These are phyloP conservation scores for Hirudo medicinalis DNA, from an alignment of 1,140 invertebrate genomes.

Conservation along the genomic window DNA sequence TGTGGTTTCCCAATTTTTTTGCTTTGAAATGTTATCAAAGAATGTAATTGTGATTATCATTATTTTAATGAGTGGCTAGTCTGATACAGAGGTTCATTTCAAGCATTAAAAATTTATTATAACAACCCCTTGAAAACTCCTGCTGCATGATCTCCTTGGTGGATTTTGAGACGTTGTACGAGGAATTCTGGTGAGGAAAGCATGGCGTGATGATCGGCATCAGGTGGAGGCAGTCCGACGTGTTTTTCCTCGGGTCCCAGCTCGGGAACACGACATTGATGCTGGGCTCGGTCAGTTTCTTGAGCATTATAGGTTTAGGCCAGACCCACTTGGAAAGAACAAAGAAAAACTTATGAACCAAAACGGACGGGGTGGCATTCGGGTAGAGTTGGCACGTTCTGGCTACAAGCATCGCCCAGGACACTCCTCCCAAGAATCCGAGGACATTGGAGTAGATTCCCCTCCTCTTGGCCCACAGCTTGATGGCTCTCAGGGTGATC, in stretches of 20 bases:
- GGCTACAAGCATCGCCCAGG: conserved; percentile 98
- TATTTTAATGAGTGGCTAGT: too few relatives aligned
- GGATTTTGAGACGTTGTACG: conserved; percentile 90
- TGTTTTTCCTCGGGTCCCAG: conserved; percentile 20
- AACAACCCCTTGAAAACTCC: conserved; percentile 58
- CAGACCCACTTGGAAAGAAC: conserved; percentile 20
- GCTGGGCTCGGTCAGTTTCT: conserved; percentile 8
- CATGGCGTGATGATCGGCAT: conserved; percentile 99
- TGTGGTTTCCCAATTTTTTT: too few relatives aligned
- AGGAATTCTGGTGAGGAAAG: conserved; percentile 98
- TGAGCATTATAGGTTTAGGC: conserved; percentile 15
- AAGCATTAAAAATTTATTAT: too few relatives aligned
- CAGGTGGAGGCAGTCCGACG: conserved; percentile 71
- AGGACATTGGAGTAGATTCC: conserved; percentile 96
- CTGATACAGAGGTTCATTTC: too few relatives aligned
- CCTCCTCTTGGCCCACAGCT: conserved; percentile 95
- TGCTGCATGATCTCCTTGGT: conserved; percentile 84
- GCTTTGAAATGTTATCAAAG: too few relatives aligned
- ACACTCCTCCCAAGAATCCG: conserved; percentile 94
- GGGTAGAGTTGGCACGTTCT: conserved; percentile 96
- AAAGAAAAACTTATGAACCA: conserved; percentile 20
- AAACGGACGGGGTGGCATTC: conserved; percentile 51
- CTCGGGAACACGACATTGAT: background rate
- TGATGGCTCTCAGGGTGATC: conserved; percentile 81
- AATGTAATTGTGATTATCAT: too few relatives aligned